Evolutionary conservation across 2,797 vertebrate genomes (phyloP), one percentile per base, ranked within the genome.

Genomic region (Micrastur ruficollis): DNA sequence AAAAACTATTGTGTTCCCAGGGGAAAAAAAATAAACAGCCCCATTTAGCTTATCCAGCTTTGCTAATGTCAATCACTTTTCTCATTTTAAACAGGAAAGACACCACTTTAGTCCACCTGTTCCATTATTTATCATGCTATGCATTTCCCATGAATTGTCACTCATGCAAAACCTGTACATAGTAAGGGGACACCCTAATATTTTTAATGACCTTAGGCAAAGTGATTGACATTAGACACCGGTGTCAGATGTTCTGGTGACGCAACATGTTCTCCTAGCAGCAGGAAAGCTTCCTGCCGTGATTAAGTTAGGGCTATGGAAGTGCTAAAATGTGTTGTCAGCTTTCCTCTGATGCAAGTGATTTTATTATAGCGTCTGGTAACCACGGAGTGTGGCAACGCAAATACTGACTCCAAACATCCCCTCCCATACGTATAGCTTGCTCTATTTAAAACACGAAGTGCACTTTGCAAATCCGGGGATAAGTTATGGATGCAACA

Each of bases 301-400:
- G 98, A 98, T 96, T 98, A 99, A 98, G 98, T 97, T 98, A 97
- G 98, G 98, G 95, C 98, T 98, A 97, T 98, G 97, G 98, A 98
- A 98, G 98, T 98, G 98, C 98, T 98, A 98, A 98, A 98, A 98
- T 98, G 98, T 98, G 98, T 98, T 98, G 98, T 98, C 98, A 98
- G 98, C 98, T 98, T 98, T 98, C 98, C 98, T 99, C 98, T 99
- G 99, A 99, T 99, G 99, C 99, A 99, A 98, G 98, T 95, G 97
- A 97, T 98, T 98, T 98, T 98, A 98, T 99, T 98, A 99, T 99
- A 98, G 99, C 97, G 98, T 99, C 98, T 98, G 98, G 98, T 98
- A 98, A 98, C 99, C 98, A 97, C 83, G 98, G 98, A 92, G 97
- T 98, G 98, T 98, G 98, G 98, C 98, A 98, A 99, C 97, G 98